phyloP scores from a whole-genome alignment of 2,113 vertebrate genomes.

The Agapornis roseicollis region DNA sequence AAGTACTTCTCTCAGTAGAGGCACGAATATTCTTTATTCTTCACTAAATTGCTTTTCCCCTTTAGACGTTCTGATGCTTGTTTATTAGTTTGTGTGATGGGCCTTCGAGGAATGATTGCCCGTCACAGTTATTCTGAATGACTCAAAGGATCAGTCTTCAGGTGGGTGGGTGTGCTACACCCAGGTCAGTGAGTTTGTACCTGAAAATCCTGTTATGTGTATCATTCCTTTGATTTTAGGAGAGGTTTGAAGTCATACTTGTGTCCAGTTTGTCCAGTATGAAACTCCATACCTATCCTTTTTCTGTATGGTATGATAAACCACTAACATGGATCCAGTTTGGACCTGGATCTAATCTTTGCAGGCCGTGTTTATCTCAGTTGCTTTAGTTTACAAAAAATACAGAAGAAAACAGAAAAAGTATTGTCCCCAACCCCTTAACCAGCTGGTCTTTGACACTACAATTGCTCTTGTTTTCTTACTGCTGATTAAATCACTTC shows the following conservation, averaged over 20 bases:
- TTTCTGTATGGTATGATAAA: not conserved
- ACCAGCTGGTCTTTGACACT: not conserved
- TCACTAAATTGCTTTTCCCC: not conserved
- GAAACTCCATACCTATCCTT: not conserved
- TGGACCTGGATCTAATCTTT: not conserved
- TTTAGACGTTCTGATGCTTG: not conserved
- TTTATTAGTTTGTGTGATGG: not conserved
- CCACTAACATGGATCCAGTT: not conserved
- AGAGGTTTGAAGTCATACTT: not conserved
- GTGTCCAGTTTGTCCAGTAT: not conserved
- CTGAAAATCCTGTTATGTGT: not conserved
- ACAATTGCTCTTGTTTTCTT: not conserved
- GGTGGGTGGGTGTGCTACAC: not conserved
- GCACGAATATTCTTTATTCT: not conserved
- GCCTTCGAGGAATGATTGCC: not conserved
- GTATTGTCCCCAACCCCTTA: not conserved
- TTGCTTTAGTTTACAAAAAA: not conserved
- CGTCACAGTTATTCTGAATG: not conserved
- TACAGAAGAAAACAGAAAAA: not conserved
- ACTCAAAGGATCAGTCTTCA: not conserved
- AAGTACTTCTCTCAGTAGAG: not conserved
- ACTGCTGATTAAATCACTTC: conserved; percentile 7
- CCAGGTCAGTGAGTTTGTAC: not conserved
- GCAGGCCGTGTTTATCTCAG: not conserved
- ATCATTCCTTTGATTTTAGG: not conserved